Percentiles rank a stretch among this genome's conserved stretches.
phyloP scores from a whole-genome alignment of 2,888 invertebrate genomes.

The Leptogaster cylindrica region DNA sequence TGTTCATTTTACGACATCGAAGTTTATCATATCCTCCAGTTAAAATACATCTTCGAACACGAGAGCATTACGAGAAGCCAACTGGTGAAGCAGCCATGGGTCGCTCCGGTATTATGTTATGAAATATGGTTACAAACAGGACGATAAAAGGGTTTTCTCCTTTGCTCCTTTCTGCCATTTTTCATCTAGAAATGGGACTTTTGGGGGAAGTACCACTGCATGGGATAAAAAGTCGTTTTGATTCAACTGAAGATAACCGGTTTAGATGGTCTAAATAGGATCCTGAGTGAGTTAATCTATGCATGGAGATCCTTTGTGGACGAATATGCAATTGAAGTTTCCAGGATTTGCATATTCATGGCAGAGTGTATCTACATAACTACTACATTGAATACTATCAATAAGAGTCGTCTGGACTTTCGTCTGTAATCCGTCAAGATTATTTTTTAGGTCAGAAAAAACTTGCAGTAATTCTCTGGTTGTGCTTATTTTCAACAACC shows the following conservation, averaged over 20 bases:
- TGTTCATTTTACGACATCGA: conserved; percentile 23
- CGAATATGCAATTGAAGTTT: too few relatives aligned
- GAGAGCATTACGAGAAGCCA: background rate
- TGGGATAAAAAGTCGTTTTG: background rate
- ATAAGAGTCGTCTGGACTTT: too few relatives aligned
- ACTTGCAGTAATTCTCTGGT: too few relatives aligned
- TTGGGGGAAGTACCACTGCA: conserved; percentile 15
- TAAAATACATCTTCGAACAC: background rate
- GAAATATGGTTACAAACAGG: conserved; percentile 18
- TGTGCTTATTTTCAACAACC: too few relatives aligned
- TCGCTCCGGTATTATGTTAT: conserved; percentile 22
- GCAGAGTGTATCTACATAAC: too few relatives aligned
- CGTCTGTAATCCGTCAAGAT: too few relatives aligned
- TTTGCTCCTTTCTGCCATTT: conserved; percentile 11
- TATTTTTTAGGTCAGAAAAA: too few relatives aligned
- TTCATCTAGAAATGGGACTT: conserved; percentile 20
- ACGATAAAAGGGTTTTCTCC: conserved; percentile 17
- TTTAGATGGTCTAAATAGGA: background rate
- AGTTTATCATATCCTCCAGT: conserved; percentile 11
- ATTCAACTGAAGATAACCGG: background rate
- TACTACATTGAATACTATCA: too few relatives aligned
- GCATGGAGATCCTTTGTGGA: too few relatives aligned
- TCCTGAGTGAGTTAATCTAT: conserved; percentile 10
- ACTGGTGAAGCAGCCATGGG: conserved; percentile 13
- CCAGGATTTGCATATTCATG: too few relatives aligned